Evolutionary conservation across 2,888 invertebrate species (phyloP).

Genomic region (Strigamia maritima): DNA sequence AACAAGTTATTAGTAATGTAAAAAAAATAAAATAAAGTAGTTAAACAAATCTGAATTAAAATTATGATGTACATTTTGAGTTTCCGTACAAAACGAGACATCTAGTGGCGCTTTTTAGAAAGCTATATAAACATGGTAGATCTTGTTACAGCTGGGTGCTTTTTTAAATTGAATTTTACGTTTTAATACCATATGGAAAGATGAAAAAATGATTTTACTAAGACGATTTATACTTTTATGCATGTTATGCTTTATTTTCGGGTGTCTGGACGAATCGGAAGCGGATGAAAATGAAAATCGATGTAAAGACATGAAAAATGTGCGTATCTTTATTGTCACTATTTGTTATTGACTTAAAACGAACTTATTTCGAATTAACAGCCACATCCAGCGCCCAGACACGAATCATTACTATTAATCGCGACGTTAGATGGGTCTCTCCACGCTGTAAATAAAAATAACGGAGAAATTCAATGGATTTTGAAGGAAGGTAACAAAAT

Average conservation of each 20-base stretch:
- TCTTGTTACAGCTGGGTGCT: background rate
- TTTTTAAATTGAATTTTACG: background rate
- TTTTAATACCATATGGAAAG: background rate
- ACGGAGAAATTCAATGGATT: slow-evolving; percentile 84
- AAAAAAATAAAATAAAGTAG: too few species aligned
- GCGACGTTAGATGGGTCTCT: slow-evolving; percentile 91
- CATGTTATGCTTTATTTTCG: background rate
- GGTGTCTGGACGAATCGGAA: background rate
- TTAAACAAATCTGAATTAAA: too few species aligned
- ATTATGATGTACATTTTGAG: too few species aligned
- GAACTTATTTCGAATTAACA: background rate
- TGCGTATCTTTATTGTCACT: background rate
- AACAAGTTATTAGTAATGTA: too few species aligned
- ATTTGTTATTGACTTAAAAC: background rate
- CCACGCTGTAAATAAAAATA: slow-evolving; percentile 79
- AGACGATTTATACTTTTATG: background rate
- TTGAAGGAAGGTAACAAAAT: slow-evolving; percentile 66
- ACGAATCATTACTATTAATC: slow-evolving; percentile 72
- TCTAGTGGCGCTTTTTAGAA: background rate
- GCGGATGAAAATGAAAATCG: background rate
- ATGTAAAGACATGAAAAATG: background rate
- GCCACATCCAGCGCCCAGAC: background rate
- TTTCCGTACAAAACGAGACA: background rate
- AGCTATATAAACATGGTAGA: background rate
- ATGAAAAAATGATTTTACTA: background rate